Base-by-base conservation (phyloP, 2,797 vertebrate genomes). In the Hydrolagus colliei region DNA sequence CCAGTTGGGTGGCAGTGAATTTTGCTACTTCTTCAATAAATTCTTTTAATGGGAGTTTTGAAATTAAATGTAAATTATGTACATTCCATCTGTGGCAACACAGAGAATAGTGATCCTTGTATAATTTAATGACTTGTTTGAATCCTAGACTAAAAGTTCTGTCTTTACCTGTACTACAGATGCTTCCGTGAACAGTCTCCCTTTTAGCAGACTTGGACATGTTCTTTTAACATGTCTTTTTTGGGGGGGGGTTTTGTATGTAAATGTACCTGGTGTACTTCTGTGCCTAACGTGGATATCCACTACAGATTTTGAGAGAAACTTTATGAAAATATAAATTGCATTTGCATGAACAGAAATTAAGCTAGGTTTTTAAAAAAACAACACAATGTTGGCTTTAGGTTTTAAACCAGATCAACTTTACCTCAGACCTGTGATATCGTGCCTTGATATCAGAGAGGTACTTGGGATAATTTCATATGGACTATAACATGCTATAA, bases 391-490 rank as follows among this genome's bases (percentile, higher is more conserved):
- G 86, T 87, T 87, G 88, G 87, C 86, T 87, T 71, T 71, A 71
- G 79, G 65, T 84, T 71, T 84, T 84, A 86, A 88, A 87, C 88
- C 87, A 86, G 87, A 88, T 84, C 88, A 88, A 88, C 88, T 86
- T 88, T 88, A 88, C 88, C 88, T 88, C 88, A 73, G 86, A 84
- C 87, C 88, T 87, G 87, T 88, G 82, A 87, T 86, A 85, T 85
- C 75, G 86, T 88, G 88, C 87, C 88, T 88, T 88, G 86, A 85
- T 86, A 87, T 87, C 86, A 88, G 86, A 86, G 86, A 86, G 88
- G 88, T 87, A 87, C 88, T 88, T 88, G 86, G 86, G 87, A 87
- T 87, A 87, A 86, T 87, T 88, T 88, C 86, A 87, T 87, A 86
- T 86, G 87, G 86, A 88, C 88, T 88, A 86, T 87, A 87, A 86